A percentile compares a stretch with the other conserved stretches of the same genome.
These are phyloP conservation scores for Arrhopalites spinosus DNA, from an alignment of 2,888 invertebrate genomes.

Conservation along the genomic window DNA sequence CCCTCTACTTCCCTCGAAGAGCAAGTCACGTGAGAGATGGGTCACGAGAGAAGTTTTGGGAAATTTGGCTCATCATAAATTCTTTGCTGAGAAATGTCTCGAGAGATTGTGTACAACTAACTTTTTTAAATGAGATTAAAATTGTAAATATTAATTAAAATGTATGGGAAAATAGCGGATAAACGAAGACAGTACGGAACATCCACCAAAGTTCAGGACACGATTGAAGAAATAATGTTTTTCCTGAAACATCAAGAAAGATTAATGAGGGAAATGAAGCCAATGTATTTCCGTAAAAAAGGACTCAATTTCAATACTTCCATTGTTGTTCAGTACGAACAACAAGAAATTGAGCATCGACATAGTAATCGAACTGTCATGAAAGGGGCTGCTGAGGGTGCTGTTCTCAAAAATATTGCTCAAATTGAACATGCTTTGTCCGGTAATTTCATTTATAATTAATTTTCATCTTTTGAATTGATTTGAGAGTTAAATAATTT, in stretches of 20 bases:
- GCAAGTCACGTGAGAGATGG: slow-evolving; percentile 20
- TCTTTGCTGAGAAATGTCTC: slow-evolving; percentile 9
- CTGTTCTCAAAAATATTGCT: slow-evolving; percentile 29
- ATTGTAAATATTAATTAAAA: no score
- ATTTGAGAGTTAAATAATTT: no score
- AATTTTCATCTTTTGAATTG: no score
- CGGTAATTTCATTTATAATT: no score
- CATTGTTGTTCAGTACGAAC: slow-evolving; percentile 26
- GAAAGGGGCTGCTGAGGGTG: slow-evolving; percentile 30
- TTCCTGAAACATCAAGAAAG: slow-evolving; percentile 27
- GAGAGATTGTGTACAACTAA: slow-evolving; percentile 12
- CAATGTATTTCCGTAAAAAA: slow-evolving; percentile 30
- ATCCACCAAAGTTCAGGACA: neutral
- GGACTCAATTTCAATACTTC: slow-evolving; percentile 29
- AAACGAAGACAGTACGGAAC: neutral
- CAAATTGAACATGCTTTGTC: slow-evolving; percentile 32
- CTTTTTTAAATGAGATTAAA: no score
- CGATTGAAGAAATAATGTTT: slow-evolving; percentile 16
- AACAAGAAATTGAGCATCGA: slow-evolving; percentile 1
- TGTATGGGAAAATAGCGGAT: neutral
- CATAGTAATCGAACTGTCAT: slow-evolving; percentile 15
- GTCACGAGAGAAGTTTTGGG: slow-evolving; percentile 29
- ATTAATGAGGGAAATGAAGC: slow-evolving; percentile 25
- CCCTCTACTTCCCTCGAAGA: slow-evolving; percentile 7
- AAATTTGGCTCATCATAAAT: slow-evolving; percentile 23